These are phyloP conservation scores for Yponomeuta plumbellus DNA, from an alignment of 2,888 invertebrate genomes.

Conservation along the genomic window DNA sequence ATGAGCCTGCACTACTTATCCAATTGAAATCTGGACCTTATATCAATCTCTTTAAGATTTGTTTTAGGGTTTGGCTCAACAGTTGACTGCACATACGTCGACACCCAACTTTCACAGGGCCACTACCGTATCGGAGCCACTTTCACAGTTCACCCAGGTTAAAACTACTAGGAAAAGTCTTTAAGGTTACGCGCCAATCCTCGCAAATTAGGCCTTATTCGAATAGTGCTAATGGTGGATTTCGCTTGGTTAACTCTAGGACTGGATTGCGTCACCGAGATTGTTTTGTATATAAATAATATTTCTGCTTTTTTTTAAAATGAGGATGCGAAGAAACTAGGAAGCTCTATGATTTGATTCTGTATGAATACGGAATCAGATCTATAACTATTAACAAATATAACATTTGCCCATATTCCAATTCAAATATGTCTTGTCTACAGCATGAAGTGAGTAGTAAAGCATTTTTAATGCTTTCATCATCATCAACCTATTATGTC, in stretches of 20 bases:
- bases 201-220: neutral
- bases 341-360: neutral
- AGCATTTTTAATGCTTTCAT: too few relatives aligned
- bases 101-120: constrained; percentile 30
- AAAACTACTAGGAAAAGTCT: neutral
- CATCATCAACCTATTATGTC: too few relatives aligned
- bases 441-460: too few relatives aligned
- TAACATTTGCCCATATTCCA: too few relatives aligned
- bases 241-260: neutral
- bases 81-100: constrained; percentile 21
- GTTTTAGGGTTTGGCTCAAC: neutral
- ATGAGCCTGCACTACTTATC: neutral
- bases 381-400: too few relatives aligned
- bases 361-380: too few relatives aligned
- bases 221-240: neutral
- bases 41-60: neutral
- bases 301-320: neutral
- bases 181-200: neutral
- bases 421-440: too few relatives aligned
- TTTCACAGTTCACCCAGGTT: constrained; percentile 24
- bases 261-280: neutral
- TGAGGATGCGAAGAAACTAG: neutral
- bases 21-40: neutral
- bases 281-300: neutral
- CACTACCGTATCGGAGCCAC: constrained; percentile 19